Conservation (phyloP, 2,113 vertebrate genomes). For the Heloderma charlesbogerti region DNA sequence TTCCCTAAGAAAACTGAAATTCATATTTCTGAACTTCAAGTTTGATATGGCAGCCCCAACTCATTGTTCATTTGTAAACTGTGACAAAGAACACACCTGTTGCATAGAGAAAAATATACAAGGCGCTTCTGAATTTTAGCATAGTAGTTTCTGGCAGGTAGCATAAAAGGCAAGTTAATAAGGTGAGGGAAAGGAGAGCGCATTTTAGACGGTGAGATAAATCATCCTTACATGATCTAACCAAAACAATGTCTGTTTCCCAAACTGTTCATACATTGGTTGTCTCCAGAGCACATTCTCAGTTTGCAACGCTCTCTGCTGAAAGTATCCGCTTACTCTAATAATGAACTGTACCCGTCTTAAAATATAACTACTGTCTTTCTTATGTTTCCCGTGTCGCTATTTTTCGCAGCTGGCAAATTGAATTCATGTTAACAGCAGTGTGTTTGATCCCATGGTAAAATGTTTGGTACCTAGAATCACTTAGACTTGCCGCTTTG, state of each 20-base stretch:
- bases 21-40: fast-evolving
- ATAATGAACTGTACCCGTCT: neutral
- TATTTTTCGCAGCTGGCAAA: conserved; percentile 30
- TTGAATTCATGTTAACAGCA: conserved; percentile 36
- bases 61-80: conserved; percentile 15
- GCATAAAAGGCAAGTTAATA: conserved; percentile 40
- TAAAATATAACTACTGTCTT: neutral
- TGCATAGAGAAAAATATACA: conserved; percentile 43
- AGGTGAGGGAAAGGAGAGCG: conserved; percentile 48
- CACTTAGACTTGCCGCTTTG: neutral
- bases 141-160: conserved; percentile 25
- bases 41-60: neutral
- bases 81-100: neutral
- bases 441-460: conserved; percentile 23
- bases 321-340: conserved; percentile 12
- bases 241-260: neutral
- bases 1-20: conserved; percentile 18
- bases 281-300: neutral
- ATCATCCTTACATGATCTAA: conserved; percentile 50
- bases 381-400: neutral
- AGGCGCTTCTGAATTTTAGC: conserved; percentile 55
- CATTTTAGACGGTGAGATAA: conserved; percentile 56
- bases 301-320: neutral
- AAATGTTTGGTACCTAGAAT: neutral
- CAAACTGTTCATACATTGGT: neutral